phyloP scores from a whole-genome alignment of 2,888 invertebrate species.

The Linnaemya tessellans region DNA sequence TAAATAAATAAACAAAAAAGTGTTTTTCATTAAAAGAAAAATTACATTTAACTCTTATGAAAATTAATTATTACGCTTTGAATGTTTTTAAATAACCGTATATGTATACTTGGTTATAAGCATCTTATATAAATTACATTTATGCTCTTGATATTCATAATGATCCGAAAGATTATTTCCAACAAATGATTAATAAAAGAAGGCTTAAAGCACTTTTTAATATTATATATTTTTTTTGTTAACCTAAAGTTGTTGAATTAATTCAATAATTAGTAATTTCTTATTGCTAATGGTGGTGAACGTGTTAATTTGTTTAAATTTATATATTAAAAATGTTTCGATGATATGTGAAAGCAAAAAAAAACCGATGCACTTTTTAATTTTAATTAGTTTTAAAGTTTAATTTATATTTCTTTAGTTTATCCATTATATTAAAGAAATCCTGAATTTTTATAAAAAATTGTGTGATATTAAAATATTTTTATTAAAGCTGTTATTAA shows the following conservation, averaged over 20 bases:
- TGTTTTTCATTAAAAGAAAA: constrained; percentile 63
- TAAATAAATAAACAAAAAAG: constrained; percentile 55
- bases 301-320: background rate
- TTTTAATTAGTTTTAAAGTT: too few relatives aligned
- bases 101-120: too few relatives aligned
- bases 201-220: constrained; percentile 13
- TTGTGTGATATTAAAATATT: too few relatives aligned
- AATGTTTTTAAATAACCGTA: constrained; percentile 9
- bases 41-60: constrained; percentile 37
- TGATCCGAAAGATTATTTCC: background rate
- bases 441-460: too few relatives aligned
- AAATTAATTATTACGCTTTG: constrained; percentile 21
- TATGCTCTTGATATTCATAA: constrained; percentile 1
- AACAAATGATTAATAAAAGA: constrained; percentile 10
- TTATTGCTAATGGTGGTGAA: constrained; percentile 5
- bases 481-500: too few relatives aligned
- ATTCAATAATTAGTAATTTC: background rate
- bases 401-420: too few relatives aligned
- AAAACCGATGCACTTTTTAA: too few relatives aligned
- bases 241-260: background rate
- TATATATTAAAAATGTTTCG: constrained; percentile 16
- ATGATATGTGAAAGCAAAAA: constrained; percentile 43
- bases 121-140: constrained; percentile 26
- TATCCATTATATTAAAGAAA: too few relatives aligned
- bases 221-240: constrained; percentile 6